Percentiles rank a stretch among this genome's conserved stretches.
phyloP scores from a whole-genome alignment of 1,140 invertebrate genomes.

The Drosophila subpulchrella region DNA sequence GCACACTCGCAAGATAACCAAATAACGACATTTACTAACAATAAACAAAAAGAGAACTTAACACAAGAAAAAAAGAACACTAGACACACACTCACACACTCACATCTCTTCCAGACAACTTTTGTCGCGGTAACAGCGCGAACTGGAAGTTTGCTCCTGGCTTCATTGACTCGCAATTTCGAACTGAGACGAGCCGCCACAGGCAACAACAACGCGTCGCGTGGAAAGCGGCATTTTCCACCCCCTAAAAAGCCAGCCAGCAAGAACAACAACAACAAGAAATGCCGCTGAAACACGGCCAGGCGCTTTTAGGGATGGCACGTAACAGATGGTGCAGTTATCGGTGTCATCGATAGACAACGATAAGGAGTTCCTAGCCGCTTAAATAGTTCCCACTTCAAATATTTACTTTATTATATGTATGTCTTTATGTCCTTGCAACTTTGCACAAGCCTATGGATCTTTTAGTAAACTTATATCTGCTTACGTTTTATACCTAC shows the following conservation, averaged over 20 bases:
- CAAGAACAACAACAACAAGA: conserved; percentile 49
- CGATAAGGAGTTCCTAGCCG: conserved; percentile 22
- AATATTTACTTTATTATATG: not conserved
- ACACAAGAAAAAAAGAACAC: conserved; percentile 14
- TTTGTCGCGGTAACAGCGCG: conserved; percentile 84
- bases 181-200: conserved; percentile 58
- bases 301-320: conserved; percentile 38
- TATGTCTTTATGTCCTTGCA: no score
- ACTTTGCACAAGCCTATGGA: no score
- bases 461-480: no score
- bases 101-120: conserved; percentile 85
- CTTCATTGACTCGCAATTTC: conserved; percentile 84
- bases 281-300: conserved; percentile 27
- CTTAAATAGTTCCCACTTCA: not conserved
- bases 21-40: conserved; percentile 59
- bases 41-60: conserved; percentile 40
- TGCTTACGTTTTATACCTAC: no score
- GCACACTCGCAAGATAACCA: conserved; percentile 65
- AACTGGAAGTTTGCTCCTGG: conserved; percentile 84
- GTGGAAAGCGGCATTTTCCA: conserved; percentile 61
- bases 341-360: conserved; percentile 41
- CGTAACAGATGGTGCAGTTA: conserved; percentile 15
- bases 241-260: conserved; percentile 53
- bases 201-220: conserved; percentile 43
- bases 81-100: conserved; percentile 55